Evolutionary conservation across 2,888 invertebrate genomes (phyloP), one percentile per base, ranked within the genome.

Genomic region (Plebejus argus): DNA sequence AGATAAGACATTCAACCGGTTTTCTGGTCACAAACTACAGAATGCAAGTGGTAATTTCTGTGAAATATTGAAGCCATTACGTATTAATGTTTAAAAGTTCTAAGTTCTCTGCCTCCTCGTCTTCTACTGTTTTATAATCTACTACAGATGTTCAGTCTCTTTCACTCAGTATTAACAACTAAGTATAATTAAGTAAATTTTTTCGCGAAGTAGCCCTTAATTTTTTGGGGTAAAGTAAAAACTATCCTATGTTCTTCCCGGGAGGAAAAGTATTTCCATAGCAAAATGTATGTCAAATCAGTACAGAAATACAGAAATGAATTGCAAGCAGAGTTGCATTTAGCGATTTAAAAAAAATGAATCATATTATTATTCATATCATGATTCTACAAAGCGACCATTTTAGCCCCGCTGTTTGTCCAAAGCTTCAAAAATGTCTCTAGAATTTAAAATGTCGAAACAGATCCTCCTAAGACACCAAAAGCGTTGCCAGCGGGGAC

Each of bases 1-100:
- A 45, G 72, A 49, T 72, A 72, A 72, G 12, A 45, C 10, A 76
- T 49, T 76, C 45, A 77, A 77, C 70, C 71, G 56, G 76, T 77
- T 77, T 70, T 77, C 70, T 45, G 23, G 66, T 28, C 15, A 66
- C 15, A 15, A 20, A 23, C 15, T 66, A 18, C 18, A 66, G 23
- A 61, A 61, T 61, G 28, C 66, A 33, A 66, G 66, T 66, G 20
- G 23, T 33, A 66, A 66, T 66, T 66, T 28, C 28, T 66, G 66
- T 66, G 66, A 33, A 28, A 66, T 66, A 66, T 66, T 66, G 28
- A 33, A 15, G 3, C 15, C 66, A 66, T 23, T 66, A 33, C 2
- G 28, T 33, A 66, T 15, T 0, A 66, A 28, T 66, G 61, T 66
- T 66, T 66, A 3, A 66, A 66, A 15, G 28, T 66, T 33, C 12